Conservation (phyloP, 2,888 invertebrate genomes). For the Drosophila ustulata region DNA sequence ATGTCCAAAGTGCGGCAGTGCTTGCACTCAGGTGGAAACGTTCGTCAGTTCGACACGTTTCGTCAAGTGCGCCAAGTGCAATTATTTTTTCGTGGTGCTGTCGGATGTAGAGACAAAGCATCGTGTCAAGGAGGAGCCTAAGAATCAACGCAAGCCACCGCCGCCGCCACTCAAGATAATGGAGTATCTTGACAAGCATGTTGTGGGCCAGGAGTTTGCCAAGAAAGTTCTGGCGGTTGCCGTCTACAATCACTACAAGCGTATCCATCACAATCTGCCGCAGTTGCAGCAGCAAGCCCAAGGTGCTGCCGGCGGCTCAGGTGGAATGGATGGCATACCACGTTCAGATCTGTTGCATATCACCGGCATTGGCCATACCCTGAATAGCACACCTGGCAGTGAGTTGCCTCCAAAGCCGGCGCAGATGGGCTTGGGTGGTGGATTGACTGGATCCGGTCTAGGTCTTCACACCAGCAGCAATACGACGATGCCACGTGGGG, state of each 20-base stretch:
- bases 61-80: slow-evolving; percentile 99
- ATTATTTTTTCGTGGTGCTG: slow-evolving; percentile 98
- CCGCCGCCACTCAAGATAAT: slow-evolving; percentile 98
- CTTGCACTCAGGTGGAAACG: slow-evolving; percentile 98
- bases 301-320: slow-evolving; percentile 46
- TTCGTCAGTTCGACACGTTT: slow-evolving; percentile 98
- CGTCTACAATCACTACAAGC: slow-evolving; percentile 99
- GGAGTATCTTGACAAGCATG: slow-evolving; percentile 97
- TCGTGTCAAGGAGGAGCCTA: slow-evolving; percentile 91
- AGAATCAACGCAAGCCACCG: slow-evolving; percentile 91
- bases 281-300: slow-evolving; percentile 77
- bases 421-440: slow-evolving; percentile 66
- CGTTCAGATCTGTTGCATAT: slow-evolving; percentile 92
- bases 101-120: slow-evolving; percentile 97
- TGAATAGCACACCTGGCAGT: slow-evolving; percentile 85
- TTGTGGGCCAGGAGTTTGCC: slow-evolving; percentile 98
- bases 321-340: slow-evolving; percentile 80
- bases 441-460: slow-evolving; percentile 53
- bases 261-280: slow-evolving; percentile 97
- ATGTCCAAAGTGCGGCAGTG: slow-evolving; percentile 98
- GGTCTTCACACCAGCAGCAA: slow-evolving; percentile 39
- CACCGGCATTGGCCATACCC: slow-evolving; percentile 90
- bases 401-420: slow-evolving; percentile 81
- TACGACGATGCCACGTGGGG: slow-evolving; percentile 52
- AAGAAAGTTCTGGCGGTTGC: slow-evolving; percentile 99